A percentile compares a stretch with the other conserved stretches of the same genome.
Evolutionary conservation across 2,888 invertebrate species (phyloP).

Genomic region (Scaptomyza parva): DNA sequence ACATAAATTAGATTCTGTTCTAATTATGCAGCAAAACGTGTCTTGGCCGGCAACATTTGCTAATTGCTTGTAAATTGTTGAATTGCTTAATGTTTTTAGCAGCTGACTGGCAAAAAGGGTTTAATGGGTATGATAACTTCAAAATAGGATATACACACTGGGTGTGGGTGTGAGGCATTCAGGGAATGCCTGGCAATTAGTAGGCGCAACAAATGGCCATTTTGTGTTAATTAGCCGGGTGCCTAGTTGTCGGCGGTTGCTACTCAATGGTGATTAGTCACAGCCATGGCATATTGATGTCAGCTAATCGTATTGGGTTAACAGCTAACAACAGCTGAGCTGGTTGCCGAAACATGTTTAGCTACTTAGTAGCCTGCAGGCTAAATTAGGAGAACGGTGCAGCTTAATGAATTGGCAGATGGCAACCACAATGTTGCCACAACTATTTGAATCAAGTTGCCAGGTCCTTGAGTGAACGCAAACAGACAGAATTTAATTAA

Average conservation of each 20-base stretch:
- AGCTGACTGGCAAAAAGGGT: slow-evolving; percentile 66
- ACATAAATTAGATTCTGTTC: slow-evolving; percentile 46
- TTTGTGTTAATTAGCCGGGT: slow-evolving; percentile 63
- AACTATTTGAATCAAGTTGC: slow-evolving; percentile 23
- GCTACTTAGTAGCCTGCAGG: slow-evolving; percentile 46
- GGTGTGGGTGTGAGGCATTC: neutral
- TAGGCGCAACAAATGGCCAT: slow-evolving; percentile 70
- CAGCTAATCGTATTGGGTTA: slow-evolving; percentile 47
- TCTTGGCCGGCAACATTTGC: slow-evolving; percentile 43
- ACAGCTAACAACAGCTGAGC: slow-evolving; percentile 8
- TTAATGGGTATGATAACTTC: slow-evolving; percentile 56
- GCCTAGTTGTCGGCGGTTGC: slow-evolving; percentile 1
- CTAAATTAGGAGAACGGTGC: slow-evolving; percentile 38
- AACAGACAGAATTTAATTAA: slow-evolving; percentile 48
- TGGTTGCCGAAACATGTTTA: slow-evolving; percentile 44
- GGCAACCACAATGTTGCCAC: slow-evolving; percentile 44
- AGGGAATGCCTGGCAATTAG: slow-evolving; percentile 53
- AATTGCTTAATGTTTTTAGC: slow-evolving; percentile 66
- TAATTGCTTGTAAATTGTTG: slow-evolving; percentile 73
- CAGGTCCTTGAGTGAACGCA: slow-evolving; percentile 5
- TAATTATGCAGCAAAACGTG: slow-evolving; percentile 58
- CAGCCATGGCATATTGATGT: slow-evolving; percentile 40
- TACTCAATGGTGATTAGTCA: slow-evolving; percentile 44
- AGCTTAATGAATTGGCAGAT: slow-evolving; percentile 41
- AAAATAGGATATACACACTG: slow-evolving; percentile 7